A percentile compares a stretch with the other conserved stretches of the same genome.
phyloP scores from a whole-genome alignment of 2,113 vertebrate genomes.

The Corvus cornix region DNA sequence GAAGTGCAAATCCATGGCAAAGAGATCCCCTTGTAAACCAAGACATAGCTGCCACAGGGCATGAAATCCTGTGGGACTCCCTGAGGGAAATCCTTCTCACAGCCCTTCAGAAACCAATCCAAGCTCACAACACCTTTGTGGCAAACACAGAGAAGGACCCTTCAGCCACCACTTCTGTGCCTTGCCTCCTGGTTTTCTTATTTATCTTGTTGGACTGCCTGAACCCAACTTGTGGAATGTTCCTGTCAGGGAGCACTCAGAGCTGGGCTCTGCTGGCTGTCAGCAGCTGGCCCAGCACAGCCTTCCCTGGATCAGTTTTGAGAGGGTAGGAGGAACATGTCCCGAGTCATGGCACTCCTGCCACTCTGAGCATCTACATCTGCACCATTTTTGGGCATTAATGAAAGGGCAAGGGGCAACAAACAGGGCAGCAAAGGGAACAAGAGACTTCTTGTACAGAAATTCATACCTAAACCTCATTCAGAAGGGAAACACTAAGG shows the following conservation, averaged over 20 bases:
- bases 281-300: background rate
- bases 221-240: background rate
- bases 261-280: background rate
- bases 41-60: background rate
- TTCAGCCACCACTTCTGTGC: background rate
- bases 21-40: background rate
- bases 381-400: background rate
- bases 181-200: background rate
- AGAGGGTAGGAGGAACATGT: background rate
- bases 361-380: background rate
- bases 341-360: accelerated
- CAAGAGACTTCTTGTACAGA: background rate
- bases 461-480: background rate
- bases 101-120: background rate
- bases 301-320: accelerated
- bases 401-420: background rate
- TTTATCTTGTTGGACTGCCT: background rate
- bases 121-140: accelerated
- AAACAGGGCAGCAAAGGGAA: background rate
- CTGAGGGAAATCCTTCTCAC: background rate
- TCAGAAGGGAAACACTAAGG: background rate
- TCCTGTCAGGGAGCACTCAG: background rate
- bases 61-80: background rate
- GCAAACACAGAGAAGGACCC: background rate
- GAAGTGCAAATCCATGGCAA: background rate